Percentiles rank a stretch among this genome's conserved stretches.
Evolutionary conservation across 2,888 invertebrate species (phyloP).

Genomic region (Balanococcus diminutus): DNA sequence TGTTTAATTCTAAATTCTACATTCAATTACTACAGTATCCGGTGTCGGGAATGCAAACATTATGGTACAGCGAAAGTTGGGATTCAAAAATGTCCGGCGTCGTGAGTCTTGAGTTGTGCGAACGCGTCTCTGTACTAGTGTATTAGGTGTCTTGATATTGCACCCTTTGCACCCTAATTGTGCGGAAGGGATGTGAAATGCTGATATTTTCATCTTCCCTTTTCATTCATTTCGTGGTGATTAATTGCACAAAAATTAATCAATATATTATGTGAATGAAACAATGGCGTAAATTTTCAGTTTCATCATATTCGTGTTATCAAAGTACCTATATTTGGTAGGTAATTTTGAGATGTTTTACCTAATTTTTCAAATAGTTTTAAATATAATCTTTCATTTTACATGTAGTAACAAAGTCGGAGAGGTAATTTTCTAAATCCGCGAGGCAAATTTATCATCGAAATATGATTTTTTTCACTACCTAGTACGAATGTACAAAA

Average conservation of each 20-base stretch:
- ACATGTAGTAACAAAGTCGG: too few relatives aligned
- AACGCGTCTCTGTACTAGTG: too few relatives aligned
- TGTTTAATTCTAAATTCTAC: too few relatives aligned
- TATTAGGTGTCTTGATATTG: too few relatives aligned
- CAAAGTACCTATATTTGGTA: not conserved
- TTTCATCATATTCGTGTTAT: constrained; percentile 18
- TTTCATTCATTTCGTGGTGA: constrained; percentile 21
- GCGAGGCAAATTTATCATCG: not conserved
- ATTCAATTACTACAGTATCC: too few relatives aligned
- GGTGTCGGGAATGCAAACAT: too few relatives aligned
- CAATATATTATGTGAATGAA: constrained; percentile 47
- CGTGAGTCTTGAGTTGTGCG: too few relatives aligned
- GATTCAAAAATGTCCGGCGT: too few relatives aligned
- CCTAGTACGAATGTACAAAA: not conserved
- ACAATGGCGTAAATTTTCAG: constrained; percentile 44
- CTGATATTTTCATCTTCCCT: constrained; percentile 17
- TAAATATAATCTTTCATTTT: not conserved
- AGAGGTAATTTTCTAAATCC: too few relatives aligned
- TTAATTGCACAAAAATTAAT: constrained; percentile 47
- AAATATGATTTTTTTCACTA: not conserved
- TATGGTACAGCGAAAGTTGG: too few relatives aligned
- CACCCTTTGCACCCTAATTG: too few relatives aligned
- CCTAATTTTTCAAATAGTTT: not conserved
- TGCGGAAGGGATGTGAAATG: not conserved
- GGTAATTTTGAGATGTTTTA: not conserved